phyloP scores from a whole-genome alignment of 1,140 invertebrate genomes.

The Nasonia giraulti region DNA sequence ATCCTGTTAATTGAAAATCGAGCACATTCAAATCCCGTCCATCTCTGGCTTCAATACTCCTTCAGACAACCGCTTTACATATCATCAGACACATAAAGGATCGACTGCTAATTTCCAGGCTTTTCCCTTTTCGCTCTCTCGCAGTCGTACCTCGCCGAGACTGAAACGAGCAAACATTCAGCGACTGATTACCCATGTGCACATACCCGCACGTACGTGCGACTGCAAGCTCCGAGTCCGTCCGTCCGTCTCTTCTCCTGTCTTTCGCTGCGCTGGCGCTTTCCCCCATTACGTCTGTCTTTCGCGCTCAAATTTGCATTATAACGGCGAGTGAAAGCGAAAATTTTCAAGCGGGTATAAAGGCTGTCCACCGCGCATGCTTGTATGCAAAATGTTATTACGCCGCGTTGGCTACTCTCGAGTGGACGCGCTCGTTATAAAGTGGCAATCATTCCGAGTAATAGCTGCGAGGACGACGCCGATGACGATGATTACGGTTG shows the following conservation, averaged over 20 bases:
- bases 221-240: background rate
- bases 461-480: background rate
- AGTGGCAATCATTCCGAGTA: constrained; percentile 15
- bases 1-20: too few relatives aligned
- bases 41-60: too few relatives aligned
- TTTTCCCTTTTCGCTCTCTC: background rate
- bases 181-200: constrained; percentile 47
- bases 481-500: background rate
- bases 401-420: background rate
- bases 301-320: constrained; percentile 30
- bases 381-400: constrained; percentile 21
- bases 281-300: background rate
- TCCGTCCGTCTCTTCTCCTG: background rate
- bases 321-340: background rate
- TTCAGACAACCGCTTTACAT: too few relatives aligned
- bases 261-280: background rate
- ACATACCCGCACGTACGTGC: constrained; percentile 16
- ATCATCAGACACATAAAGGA: too few relatives aligned
- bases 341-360: background rate
- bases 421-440: background rate
- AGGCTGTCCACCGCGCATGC: background rate
- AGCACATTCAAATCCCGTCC: too few relatives aligned
- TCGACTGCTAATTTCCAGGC: background rate
- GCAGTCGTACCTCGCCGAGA: background rate
- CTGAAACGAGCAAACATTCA: constrained; percentile 49